Evolutionary conservation across 2,113 vertebrate species (phyloP).

Genomic region (Enhydra lutris): DNA sequence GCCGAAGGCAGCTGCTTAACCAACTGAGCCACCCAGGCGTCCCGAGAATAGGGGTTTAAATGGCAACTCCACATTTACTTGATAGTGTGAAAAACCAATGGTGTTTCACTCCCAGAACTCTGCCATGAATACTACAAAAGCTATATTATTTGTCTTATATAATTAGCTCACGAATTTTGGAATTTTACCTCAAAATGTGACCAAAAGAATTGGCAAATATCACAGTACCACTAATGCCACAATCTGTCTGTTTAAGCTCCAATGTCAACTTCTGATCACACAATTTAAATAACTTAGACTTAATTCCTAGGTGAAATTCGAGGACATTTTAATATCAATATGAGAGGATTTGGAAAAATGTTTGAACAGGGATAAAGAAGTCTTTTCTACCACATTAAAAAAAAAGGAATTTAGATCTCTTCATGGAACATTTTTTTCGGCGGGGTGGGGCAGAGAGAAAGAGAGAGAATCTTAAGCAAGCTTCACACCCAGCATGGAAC

Average conservation of each 20-base stretch:
- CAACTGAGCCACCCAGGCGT: too few species aligned
- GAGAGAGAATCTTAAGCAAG: background rate
- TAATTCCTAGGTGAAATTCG: conserved; percentile 53
- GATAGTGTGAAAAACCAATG: background rate
- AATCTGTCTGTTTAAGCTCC: conserved; percentile 26
- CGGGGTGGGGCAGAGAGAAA: background rate
- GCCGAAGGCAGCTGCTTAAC: too few species aligned
- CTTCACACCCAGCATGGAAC: background rate
- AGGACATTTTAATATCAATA: conserved; percentile 42
- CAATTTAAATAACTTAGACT: conserved; percentile 52
- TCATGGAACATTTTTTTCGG: background rate
- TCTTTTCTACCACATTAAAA: conserved; percentile 38
- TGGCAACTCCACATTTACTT: background rate
- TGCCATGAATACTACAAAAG: background rate
- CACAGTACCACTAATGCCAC: background rate
- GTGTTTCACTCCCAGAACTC: background rate
- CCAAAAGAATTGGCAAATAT: conserved; percentile 36
- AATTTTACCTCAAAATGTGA: conserved; percentile 32
- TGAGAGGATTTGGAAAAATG: conserved; percentile 55
- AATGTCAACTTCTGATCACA: conserved; percentile 45
- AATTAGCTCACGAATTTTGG: conserved; percentile 20
- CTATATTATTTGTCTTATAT: background rate
- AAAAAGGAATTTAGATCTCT: background rate
- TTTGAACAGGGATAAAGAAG: conserved; percentile 57
- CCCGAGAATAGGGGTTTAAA: background rate